phyloP scores from a whole-genome alignment of 2,797 vertebrate genomes.

The Sorex maritimensis region DNA sequence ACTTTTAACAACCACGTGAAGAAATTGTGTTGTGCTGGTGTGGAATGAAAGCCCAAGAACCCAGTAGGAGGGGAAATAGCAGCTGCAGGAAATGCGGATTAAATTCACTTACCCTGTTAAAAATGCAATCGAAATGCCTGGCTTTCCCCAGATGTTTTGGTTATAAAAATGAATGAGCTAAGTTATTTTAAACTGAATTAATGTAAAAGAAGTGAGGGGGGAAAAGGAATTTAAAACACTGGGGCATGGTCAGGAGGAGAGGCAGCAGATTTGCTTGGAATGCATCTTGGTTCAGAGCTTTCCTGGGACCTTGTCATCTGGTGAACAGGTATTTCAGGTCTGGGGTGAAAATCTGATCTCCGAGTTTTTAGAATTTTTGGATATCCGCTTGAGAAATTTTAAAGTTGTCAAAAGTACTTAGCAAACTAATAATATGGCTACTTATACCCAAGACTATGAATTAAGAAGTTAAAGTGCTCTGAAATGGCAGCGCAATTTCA shows the following conservation, averaged over 20 bases:
- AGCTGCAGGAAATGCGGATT: conserved; percentile 79
- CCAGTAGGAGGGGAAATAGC: conserved; percentile 76
- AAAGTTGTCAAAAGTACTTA: neutral
- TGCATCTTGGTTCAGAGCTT: neutral
- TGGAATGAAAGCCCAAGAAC: conserved; percentile 80
- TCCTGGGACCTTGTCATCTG: neutral
- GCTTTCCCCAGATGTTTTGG: conserved; percentile 83
- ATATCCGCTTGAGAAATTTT: neutral
- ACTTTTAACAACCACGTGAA: conserved; percentile 71
- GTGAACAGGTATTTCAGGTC: neutral
- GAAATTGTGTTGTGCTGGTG: conserved; percentile 37
- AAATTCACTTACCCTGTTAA: conserved; percentile 85
- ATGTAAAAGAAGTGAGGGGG: conserved; percentile 61
- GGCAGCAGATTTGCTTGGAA: conserved; percentile 12
- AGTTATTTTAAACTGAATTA: conserved; percentile 81
- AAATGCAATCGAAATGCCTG: conserved; percentile 79
- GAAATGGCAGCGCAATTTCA: neutral
- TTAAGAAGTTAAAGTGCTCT: neutral
- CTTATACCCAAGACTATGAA: conserved; percentile 32
- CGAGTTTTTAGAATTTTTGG: neutral
- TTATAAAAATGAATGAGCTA: conserved; percentile 86
- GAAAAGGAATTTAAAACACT: conserved; percentile 27
- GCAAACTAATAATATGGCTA: neutral
- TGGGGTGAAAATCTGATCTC: neutral
- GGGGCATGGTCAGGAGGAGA: conserved; percentile 58